A percentile compares a stretch with the other conserved stretches of the same genome.
phyloP scores from a whole-genome alignment of 1,140 invertebrate genomes.

The Lamellibrachia luymesi region DNA sequence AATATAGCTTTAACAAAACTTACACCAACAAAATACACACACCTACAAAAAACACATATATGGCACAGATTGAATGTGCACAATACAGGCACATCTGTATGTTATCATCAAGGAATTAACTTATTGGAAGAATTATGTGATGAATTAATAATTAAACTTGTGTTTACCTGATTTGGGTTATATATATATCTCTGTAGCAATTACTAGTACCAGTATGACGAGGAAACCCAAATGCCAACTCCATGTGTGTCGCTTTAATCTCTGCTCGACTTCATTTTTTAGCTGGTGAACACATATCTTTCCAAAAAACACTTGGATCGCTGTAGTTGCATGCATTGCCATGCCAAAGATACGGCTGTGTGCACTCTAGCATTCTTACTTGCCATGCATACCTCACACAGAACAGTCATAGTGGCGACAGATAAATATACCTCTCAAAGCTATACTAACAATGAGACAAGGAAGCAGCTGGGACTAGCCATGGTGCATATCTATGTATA shows the following conservation, averaged over 20 bases:
- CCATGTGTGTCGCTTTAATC: background rate
- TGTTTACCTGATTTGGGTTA: background rate
- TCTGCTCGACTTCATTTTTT: background rate
- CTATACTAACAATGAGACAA: background rate
- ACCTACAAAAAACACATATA: no score
- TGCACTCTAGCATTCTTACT: background rate
- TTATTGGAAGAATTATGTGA: no score
- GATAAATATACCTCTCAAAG: conserved; percentile 1
- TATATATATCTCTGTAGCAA: background rate
- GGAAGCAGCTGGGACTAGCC: background rate
- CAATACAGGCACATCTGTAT: no score
- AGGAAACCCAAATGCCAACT: background rate
- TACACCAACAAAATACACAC: no score
- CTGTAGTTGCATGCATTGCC: background rate
- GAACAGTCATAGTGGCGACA: background rate
- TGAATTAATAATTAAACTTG: no score
- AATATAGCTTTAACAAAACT: no score
- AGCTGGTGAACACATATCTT: background rate
- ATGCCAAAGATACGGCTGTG: background rate
- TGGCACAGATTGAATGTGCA: no score
- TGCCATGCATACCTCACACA: background rate
- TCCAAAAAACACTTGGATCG: background rate
- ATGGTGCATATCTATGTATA: background rate
- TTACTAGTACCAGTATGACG: background rate
- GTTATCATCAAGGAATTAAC: no score